A percentile compares a stretch with the other conserved stretches of the same genome.
Evolutionary conservation across 1,140 invertebrate genomes (phyloP).

Genomic region (Manduca sexta): DNA sequence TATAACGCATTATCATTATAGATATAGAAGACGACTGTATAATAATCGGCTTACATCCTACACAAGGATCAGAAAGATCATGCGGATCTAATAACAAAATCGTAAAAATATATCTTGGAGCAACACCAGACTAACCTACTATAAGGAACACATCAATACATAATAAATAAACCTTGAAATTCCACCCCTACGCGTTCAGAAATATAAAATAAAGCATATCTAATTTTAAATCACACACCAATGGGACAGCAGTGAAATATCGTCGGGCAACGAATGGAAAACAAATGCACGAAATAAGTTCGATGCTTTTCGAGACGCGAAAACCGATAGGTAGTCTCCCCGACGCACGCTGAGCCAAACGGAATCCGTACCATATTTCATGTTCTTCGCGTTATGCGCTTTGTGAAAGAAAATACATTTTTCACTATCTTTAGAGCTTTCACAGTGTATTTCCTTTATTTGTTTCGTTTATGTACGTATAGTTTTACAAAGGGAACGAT

Average conservation of each 20-base stretch:
- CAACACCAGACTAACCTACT: no score
- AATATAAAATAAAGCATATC: no score
- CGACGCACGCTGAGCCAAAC: slow-evolving; percentile 57
- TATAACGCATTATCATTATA: no score
- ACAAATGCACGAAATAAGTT: slow-evolving; percentile 51
- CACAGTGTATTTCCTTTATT: slow-evolving; percentile 48
- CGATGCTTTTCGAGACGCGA: slow-evolving; percentile 48
- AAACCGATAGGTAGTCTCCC: slow-evolving; percentile 56
- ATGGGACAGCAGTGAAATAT: slow-evolving; percentile 21
- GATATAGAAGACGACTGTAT: no score
- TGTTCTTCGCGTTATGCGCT: slow-evolving; percentile 65
- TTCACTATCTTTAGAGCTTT: slow-evolving; percentile 63
- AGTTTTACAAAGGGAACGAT: no score
- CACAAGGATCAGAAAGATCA: no score
- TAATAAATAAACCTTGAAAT: no score
- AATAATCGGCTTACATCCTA: no score
- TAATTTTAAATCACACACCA: not conserved
- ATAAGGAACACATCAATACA: no score
- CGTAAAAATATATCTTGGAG: no score
- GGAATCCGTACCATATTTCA: slow-evolving; percentile 68
- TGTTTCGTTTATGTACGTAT: slow-evolving; percentile 27
- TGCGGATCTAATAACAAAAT: no score
- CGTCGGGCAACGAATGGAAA: slow-evolving; percentile 32
- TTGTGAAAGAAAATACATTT: slow-evolving; percentile 70
- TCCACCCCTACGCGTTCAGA: not conserved